Base-by-base conservation (phyloP, 2,888 invertebrate genomes). In the Ormyrus pomaceus region DNA sequence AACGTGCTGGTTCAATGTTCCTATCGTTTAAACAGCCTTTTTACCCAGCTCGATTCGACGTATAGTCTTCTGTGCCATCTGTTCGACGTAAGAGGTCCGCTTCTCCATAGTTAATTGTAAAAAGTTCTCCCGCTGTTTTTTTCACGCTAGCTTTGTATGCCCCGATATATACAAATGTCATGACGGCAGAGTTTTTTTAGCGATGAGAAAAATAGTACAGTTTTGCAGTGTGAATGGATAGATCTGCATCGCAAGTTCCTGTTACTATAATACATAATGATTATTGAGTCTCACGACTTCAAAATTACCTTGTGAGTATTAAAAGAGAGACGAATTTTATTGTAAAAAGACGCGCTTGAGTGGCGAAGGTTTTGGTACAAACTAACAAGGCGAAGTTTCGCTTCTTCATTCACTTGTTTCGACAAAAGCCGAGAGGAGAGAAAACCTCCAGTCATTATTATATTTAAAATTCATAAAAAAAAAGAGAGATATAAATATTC, bases 191-290 rank as follows among this genome's bases (percentile, higher is more conserved):
- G n/a, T 70, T 64, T 34, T 34, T 34, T 69, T 74, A 69, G 69
- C 45, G 46, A 65, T 69, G 61, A 76, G 70, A 71, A 34, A 34
- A 34, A 62, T 66, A 77, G 70, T 34, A 79, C 70, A 34, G 65
- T 64, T 34, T 75, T 77, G 87, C 85, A 85, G 77, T 79, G 87
- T 89, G 89, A 88, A 84, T 89, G 89, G 85, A 86, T 85, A 85
- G 34, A 34, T 85, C 79, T 83, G 83, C 84, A 86, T 85, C 85
- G 85, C 84, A 83, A 86, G 86, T 87, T 85, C 87, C 86, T 13
- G 77, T 34, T 87, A 87, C 90, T 90, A 90, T 90, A 90, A 90
- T 90, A 90, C 90, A 90, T 90, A 85, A 90, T 89, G 86, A 87
- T 90, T 88, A 88, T 90, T 90, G 89, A 75, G 13, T 58, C 34